Conservation (phyloP, 2,113 vertebrate genomes). For the Pedetes capensis region DNA sequence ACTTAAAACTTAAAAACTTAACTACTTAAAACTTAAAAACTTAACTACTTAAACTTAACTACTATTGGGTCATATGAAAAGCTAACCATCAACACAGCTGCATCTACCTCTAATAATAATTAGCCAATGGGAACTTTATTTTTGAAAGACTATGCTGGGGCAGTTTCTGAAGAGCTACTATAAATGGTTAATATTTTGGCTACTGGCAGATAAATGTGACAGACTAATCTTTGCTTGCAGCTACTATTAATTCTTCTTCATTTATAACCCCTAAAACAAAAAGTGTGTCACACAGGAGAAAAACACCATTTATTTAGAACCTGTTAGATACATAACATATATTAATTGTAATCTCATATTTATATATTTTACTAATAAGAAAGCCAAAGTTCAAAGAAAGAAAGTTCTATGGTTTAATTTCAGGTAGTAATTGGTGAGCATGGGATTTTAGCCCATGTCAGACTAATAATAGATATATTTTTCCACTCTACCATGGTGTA, state of each 20-base stretch:
- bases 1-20: too few species aligned
- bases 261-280: not conserved
- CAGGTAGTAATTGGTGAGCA: not conserved
- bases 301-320: not conserved
- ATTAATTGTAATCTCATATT: not conserved
- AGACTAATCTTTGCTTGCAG: not conserved
- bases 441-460: not conserved
- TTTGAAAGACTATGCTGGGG: not conserved
- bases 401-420: not conserved
- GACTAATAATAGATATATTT: not conserved
- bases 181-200: not conserved
- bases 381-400: not conserved
- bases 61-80: slow-evolving; percentile 24
- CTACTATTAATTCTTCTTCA: not conserved
- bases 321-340: not conserved
- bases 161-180: slow-evolving; percentile 8
- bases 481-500: not conserved
- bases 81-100: not conserved
- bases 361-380: not conserved
- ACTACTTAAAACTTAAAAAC: too few species aligned
- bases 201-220: not conserved
- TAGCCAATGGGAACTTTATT: not conserved
- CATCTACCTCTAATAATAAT: not conserved
- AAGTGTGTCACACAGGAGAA: not conserved
- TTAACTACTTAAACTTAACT: slow-evolving; percentile 22